phyloP scores from a whole-genome alignment of 2,797 vertebrate genomes.

The Manis javanica region DNA sequence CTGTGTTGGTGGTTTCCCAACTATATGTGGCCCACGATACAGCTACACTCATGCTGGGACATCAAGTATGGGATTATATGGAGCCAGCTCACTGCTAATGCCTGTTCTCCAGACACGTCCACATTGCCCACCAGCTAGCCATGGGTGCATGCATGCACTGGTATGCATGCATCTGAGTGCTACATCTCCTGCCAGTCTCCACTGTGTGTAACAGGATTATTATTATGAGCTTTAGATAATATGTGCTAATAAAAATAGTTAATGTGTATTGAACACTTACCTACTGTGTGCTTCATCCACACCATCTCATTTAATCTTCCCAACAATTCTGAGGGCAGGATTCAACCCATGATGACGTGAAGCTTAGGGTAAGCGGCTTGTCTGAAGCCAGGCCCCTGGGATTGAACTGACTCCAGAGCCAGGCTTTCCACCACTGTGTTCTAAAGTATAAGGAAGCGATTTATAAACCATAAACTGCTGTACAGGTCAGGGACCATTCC shows the following conservation, averaged over 20 bases:
- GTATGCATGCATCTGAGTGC: not conserved
- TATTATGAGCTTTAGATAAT: not conserved
- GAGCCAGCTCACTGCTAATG: not conserved
- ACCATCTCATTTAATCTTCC: not conserved
- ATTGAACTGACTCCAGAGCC: constrained; percentile 15
- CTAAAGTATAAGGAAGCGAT: not conserved
- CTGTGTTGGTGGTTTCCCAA: not conserved
- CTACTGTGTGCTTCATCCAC: not conserved
- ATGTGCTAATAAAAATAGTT: not conserved
- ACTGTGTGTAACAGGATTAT: not conserved
- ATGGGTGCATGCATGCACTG: fast-evolving
- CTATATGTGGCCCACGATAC: not conserved
- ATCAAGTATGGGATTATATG: not conserved
- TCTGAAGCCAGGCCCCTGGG: not conserved
- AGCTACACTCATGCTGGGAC: not conserved
- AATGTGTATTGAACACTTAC: not conserved
- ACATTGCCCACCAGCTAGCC: not conserved
- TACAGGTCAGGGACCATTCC: not conserved
- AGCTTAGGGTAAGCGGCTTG: not conserved
- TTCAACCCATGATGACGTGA: not conserved
- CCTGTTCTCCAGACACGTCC: not conserved
- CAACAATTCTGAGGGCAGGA: not conserved
- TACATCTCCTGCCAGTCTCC: not conserved
- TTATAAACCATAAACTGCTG: not conserved
- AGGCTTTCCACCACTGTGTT: not conserved